phyloP scores from a whole-genome alignment of 2,113 vertebrate genomes.

The Physeter macrocephalus region DNA sequence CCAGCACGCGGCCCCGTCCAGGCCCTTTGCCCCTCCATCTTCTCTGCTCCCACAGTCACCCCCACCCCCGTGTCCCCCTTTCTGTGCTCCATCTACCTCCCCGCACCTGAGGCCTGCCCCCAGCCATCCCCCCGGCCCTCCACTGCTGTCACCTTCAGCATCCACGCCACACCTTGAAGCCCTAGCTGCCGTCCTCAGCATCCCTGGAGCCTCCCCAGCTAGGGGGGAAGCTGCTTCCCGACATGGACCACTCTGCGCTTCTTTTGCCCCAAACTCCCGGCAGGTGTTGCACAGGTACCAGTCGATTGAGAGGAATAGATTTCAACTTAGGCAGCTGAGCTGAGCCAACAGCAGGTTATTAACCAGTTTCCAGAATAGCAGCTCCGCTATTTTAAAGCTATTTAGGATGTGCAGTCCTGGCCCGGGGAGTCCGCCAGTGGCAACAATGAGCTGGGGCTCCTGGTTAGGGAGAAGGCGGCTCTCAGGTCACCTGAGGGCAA shows the following conservation, averaged over 20 bases:
- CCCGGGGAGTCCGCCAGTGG: neutral
- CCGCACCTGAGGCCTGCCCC: neutral
- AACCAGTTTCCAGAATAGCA: neutral
- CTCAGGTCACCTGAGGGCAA: slow-evolving; percentile 12
- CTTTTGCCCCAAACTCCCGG: neutral
- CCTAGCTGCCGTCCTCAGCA: neutral
- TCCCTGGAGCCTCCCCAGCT: too few species aligned
- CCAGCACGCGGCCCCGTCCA: rapidly evolving
- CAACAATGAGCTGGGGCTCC: neutral
- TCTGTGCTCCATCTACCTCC: neutral
- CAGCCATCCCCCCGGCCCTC: too few species aligned
- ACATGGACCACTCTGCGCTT: neutral
- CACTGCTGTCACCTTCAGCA: neutral
- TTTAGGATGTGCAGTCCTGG: neutral
- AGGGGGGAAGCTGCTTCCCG: neutral
- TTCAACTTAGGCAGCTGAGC: neutral
- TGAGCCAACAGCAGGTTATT: neutral
- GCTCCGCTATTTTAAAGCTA: slow-evolving; percentile 4
- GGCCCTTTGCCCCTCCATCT: neutral
- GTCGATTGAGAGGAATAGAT: neutral
- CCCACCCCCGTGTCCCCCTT: rapidly evolving
- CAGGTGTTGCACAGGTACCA: neutral
- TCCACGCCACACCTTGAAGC: rapidly evolving
- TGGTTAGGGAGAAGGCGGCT: neutral
- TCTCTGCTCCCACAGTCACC: neutral